Evolutionary conservation across 2,113 vertebrate genomes (phyloP), one percentile per base, ranked within the genome.

Genomic region (Peromyscus californicus): DNA sequence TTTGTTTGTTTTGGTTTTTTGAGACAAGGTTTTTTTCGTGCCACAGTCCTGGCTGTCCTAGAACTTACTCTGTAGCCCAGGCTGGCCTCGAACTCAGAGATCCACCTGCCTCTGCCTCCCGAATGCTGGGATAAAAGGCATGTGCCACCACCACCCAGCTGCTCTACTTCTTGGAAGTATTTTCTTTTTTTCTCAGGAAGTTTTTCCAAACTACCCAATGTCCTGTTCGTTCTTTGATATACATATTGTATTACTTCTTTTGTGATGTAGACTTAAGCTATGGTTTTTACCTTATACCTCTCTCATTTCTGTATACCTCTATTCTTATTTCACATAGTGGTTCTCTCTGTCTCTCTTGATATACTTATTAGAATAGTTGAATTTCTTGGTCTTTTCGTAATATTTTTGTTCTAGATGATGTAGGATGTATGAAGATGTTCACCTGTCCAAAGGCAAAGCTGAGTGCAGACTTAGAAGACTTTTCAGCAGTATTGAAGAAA

Each of bases 111-210:
- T n/a, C 17, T n/a, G 36, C 70, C 70, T 72, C 70, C 17, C 1
- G 3, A 72, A 3, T n/a, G 36, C 70, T 72, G 19, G 7, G 36
- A 72, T 9, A n/a, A 72, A 72, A 72, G 70, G 70, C 17, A 3
- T 21, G 7, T 7, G 1, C 7, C 6, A 72, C 16, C 7, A 8
- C 7, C 1, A 3, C 7, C 36, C 4, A 1, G 7, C 7, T 72
- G 36, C 16, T 86, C 39, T 33, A 29, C 33, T 48, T 67, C 17
- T 65, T 65, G 0, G 31, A 65, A 45, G 5, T 45, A 29, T 33
- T 45, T 31, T 36, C 78, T 51, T 13, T 31, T 48, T 79, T 48
- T 19, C n/a, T 85, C 19, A 21, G 80, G 22, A 83, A 15, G 2
- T 45, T 67, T 67, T 67, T 17, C 39, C 65, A 45, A 48, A 33